Conservation (phyloP, 2,888 invertebrate species). For the Xylophagus ater region DNA sequence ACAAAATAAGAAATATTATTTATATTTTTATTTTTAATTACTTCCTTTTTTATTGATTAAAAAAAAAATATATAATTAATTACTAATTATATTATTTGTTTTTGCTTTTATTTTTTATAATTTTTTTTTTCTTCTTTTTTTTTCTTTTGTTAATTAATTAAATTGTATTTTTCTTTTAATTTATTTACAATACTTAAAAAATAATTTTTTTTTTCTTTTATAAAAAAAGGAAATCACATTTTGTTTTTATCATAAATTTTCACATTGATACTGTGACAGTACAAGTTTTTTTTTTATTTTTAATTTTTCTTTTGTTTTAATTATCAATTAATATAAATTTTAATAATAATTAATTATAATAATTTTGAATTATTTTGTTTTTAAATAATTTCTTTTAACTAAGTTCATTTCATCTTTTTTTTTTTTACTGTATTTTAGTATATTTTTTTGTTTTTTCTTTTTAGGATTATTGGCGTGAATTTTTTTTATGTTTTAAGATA, state of each 20-base stretch:
- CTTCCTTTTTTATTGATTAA: too few relatives aligned
- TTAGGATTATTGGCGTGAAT: too few relatives aligned
- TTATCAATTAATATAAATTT: background rate
- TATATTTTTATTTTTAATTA: too few relatives aligned
- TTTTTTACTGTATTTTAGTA: background rate
- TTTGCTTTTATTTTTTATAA: constrained; percentile 4
- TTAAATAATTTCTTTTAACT: too few relatives aligned
- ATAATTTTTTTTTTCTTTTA: constrained; percentile 6
- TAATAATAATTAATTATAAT: background rate
- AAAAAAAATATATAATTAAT: too few relatives aligned
- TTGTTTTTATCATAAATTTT: constrained; percentile 11
- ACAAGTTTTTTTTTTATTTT: background rate
- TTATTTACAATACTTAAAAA: constrained; percentile 5
- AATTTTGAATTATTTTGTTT: background rate
- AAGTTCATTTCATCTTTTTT: background rate
- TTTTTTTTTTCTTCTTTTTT: background rate
- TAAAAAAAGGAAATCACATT: constrained; percentile 14
- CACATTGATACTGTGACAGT: constrained; percentile 11
- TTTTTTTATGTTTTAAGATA: too few relatives aligned
- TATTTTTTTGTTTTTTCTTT: background rate
- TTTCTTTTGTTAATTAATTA: background rate
- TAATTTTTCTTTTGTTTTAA: background rate
- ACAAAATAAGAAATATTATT: too few relatives aligned
- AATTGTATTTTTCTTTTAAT: background rate
- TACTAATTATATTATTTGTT: too few relatives aligned